Base-by-base conservation (phyloP, 2,113 vertebrate genomes). In the Diphyllodes magnificus region DNA sequence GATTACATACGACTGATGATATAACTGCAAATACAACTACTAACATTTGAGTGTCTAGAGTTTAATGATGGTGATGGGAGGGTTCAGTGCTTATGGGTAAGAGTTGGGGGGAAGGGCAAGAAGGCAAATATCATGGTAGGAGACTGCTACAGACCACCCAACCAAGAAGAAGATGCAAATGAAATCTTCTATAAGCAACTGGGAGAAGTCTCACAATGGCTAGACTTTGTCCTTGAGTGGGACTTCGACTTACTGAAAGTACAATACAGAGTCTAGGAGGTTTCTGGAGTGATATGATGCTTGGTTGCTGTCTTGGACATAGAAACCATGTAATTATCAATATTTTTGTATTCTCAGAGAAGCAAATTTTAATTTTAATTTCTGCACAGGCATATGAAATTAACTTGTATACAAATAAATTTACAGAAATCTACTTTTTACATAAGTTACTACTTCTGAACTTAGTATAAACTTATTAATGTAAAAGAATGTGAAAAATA, bases 191-290 rank as follows among this genome's bases (percentile, higher is more conserved):
- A 3, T 22, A 40, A 68, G 24, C 3, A 35, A 22, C 11, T 61
- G 21, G 30, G 31, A 61, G 11, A 82, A 90, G 8, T 42, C 21
- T 61, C 79, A 60, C 21, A 54, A 19, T 30, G 17, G 6, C 20
- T 15, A 27, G 24, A 35, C 30, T 60, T 75, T 15, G 12, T 61
- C 19, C 54, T 69, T 47, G 8, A 16, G 14, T 0, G 3, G 15
- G 21, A 27, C 17, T 76, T 49, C 4, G 10, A 54, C 7, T 42
- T 54, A 49, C 10, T 35, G 17, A 61, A 90, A 49, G 21, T 54
- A 31, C 5, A 31, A 31, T 16, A 31, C 3, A 49, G 17, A 47
- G 6, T 35, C 1, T 1, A 60, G 13, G 8, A 54, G 4, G 1
- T 31, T 76, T 45, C 30, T 47, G 14, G 5, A 42, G 11, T 33